Evolutionary conservation across 2,888 invertebrate species (phyloP).

Genomic region (Sepioteuthis lessoniana): DNA sequence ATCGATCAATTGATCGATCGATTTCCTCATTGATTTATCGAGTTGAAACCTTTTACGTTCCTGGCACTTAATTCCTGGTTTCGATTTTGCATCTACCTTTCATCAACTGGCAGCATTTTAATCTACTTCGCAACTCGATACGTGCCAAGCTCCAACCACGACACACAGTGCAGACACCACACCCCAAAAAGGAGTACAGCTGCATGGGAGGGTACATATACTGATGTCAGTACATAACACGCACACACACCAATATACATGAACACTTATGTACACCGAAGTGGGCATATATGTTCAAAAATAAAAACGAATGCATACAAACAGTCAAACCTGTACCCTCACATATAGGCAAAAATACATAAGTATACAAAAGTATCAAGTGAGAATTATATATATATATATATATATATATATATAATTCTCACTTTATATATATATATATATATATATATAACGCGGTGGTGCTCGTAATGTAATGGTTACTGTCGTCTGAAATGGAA

Average conservation of each 20-base stretch:
- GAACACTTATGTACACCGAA: background rate
- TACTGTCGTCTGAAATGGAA: too few species aligned
- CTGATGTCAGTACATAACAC: background rate
- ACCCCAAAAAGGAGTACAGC: background rate
- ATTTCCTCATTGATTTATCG: background rate
- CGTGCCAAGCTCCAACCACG: too few species aligned
- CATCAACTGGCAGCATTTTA: slow-evolving; percentile 15
- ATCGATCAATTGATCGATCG: background rate
- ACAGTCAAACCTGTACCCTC: too few species aligned
- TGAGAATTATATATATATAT: background rate
- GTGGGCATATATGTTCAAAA: too few species aligned
- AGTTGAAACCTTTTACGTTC: slow-evolving; percentile 6
- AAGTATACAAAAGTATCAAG: too few species aligned
- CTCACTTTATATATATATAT: too few species aligned
- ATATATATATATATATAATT: background rate
- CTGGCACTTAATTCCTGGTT: background rate
- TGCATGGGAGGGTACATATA: too few species aligned
- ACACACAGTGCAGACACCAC: background rate
- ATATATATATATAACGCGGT: too few species aligned
- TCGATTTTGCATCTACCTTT: background rate
- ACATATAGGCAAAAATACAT: too few species aligned
- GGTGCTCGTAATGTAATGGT: too few species aligned
- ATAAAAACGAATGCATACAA: too few species aligned
- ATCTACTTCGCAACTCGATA: background rate
- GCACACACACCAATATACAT: too few species aligned